Base-by-base conservation (phyloP, 1,140 invertebrate genomes). In the Hypsibius dujardini region DNA sequence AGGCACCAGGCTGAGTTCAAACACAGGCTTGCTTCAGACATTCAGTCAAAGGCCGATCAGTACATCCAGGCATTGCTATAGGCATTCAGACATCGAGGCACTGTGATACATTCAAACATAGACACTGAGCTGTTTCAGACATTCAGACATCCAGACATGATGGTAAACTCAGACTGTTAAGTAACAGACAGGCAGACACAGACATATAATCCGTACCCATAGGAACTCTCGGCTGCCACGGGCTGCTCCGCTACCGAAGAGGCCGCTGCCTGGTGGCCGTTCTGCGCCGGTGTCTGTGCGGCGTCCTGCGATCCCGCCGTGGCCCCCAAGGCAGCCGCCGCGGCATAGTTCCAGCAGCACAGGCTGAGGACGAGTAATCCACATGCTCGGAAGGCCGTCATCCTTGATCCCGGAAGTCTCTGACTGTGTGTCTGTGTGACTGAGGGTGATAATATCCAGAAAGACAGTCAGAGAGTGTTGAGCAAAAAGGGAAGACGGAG, bases 141-240 rank as follows among this genome's bases (percentile, higher is more conserved):
- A n/a, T 56, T 56, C 50, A 7, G n/a, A 56, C 50, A 56, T 12
- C 50, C 7, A 7, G n/a, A 56, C 7, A 56, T n/a, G n/a, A 56
- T 56, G 50, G 50, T n/a, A 12, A 56, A 56, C 7, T n/a, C 7
- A 56, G n/a, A 56, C n/a, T 56, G 28, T 28, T 28, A 28, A 28
- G 28, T 28, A 28, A 28, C 28, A 28, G 28, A 28, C 28, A 28
- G 28, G 50, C 50, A 56, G 7, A 56, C 7, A n/a, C 50, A 56
- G n/a, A 7, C 50, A 56, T 7, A 12, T 42, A 67, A 12, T 15
- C 42, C 12, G 42, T 67, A 67, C 62, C 62, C 62, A 42, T 67
- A 67, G 12, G 62, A 12, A 45, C 62, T 67, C 42, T 67, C 62
- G 42, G 62, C 62, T 15, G 62, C 62, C 12, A 67, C 62, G 3